A percentile compares a stretch with the other conserved stretches of the same genome.
Evolutionary conservation across 2,113 vertebrate genomes (phyloP).

Genomic region (Strix aluco): DNA sequence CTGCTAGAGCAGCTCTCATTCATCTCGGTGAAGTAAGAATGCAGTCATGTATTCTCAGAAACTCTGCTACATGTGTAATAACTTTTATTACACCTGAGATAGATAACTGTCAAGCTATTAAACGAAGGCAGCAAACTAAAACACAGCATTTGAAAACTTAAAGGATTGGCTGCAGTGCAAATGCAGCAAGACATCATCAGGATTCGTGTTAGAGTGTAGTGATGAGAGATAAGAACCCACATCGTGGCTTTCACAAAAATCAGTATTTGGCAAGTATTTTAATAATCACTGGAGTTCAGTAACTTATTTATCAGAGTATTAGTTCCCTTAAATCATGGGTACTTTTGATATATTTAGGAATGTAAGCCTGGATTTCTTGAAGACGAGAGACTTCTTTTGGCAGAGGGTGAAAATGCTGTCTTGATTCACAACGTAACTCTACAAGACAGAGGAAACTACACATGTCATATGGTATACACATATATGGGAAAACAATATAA

Average conservation of each 20-base stretch:
- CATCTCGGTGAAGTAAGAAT: not conserved
- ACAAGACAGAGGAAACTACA: constrained; percentile 77
- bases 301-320: not conserved
- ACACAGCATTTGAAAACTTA: not conserved
- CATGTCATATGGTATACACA: constrained; percentile 75
- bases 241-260: not conserved
- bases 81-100: not conserved
- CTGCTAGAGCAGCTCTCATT: not conserved
- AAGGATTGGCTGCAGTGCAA: not conserved
- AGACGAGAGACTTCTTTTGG: constrained; percentile 29
- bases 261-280: not conserved
- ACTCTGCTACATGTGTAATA: not conserved
- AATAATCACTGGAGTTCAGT: not conserved
- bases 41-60: not conserved
- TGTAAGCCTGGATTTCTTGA: constrained; percentile 69
- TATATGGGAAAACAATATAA: constrained; percentile 69
- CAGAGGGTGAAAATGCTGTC: not conserved
- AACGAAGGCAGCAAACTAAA: not conserved
- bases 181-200: not conserved
- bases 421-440: constrained; percentile 49
- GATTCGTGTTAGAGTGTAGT: not conserved
- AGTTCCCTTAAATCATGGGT: not conserved
- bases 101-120: not conserved
- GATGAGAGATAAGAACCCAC: not conserved
- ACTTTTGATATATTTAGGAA: constrained; percentile 65